Evolutionary conservation across 2,113 vertebrate genomes (phyloP), one percentile per base, ranked within the genome.

Genomic region (Epinephelus lanceolatus): DNA sequence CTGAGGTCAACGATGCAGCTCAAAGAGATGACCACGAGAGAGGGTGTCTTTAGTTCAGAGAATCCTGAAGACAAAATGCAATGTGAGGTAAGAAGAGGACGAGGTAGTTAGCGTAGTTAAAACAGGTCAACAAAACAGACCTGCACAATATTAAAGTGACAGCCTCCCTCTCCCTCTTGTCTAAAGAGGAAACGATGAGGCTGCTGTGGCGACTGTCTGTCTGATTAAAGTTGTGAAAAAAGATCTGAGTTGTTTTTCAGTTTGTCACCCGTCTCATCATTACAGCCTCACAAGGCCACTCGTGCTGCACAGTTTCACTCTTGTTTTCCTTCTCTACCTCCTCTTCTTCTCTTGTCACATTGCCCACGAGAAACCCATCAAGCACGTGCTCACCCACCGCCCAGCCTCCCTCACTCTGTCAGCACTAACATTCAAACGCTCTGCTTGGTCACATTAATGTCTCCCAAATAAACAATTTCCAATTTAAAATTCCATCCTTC

Each of bases 321-420:
- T 68, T 27, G 13, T 52, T 49, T 66, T 63, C 53, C 55, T 60
- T 5, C 73, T n/a, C 70, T 13, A 1, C 62, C 33, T 37, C 60
- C 40, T 73, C 17, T 19, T n/a, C 23, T 1, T 17, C 21, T 21
- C 30, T 12, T 37, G 76, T 84, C 89, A 87, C 65, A n/a, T 83
- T 81, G 67, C 42, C 55, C 42, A 65, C 7, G 0, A 75, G 14
- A 49, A 75, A 53, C 52, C 10, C 61, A 51, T 76, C 61, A 45
- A 21, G 25, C 80, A 81, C 23, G 11, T 78, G 81, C 33, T 52
- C 19, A 7, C 74, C 47, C 59, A 2, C 42, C 30, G 59, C 0
- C 23, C 52, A 0, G 5, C 62, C 56, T 53, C 40, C 66, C 61
- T 27, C 66, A 13, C 18, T 73, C 76, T 66, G 53, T 83, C 82